phyloP scores from a whole-genome alignment of 2,888 invertebrate species.

The Tenodera sinensis region DNA sequence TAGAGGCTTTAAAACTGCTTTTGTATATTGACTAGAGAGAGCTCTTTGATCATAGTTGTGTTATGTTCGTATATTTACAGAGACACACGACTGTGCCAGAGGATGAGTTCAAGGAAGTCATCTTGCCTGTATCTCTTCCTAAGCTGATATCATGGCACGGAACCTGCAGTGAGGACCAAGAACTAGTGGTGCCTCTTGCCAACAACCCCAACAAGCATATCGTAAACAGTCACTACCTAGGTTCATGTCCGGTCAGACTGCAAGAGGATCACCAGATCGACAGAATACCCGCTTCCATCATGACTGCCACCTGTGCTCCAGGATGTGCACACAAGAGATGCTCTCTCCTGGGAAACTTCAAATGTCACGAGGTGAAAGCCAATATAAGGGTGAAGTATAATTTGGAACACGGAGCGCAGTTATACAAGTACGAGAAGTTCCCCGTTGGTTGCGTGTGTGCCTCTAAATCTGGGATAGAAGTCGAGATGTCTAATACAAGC shows the following conservation, averaged over 20 bases:
- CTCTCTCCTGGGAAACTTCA: background rate
- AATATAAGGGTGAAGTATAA: background rate
- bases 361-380: background rate
- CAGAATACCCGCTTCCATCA: background rate
- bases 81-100: background rate
- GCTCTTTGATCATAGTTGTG: too few species aligned
- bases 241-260: background rate
- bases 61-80: background rate
- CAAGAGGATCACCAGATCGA: background rate
- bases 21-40: too few species aligned
- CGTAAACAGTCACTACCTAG: background rate
- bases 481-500: background rate
- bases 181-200: background rate
- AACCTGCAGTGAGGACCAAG: background rate
- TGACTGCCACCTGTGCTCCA: background rate
- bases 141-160: background rate
- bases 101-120: background rate
- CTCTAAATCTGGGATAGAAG: background rate
- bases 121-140: background rate
- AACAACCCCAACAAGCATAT: background rate
- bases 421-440: background rate
- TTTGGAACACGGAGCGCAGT: background rate
- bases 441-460: background rate
- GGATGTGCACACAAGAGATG: background rate
- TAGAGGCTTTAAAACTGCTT: too few species aligned